Conservation (phyloP, 2,113 vertebrate species). For the Aegotheles bennettii region DNA sequence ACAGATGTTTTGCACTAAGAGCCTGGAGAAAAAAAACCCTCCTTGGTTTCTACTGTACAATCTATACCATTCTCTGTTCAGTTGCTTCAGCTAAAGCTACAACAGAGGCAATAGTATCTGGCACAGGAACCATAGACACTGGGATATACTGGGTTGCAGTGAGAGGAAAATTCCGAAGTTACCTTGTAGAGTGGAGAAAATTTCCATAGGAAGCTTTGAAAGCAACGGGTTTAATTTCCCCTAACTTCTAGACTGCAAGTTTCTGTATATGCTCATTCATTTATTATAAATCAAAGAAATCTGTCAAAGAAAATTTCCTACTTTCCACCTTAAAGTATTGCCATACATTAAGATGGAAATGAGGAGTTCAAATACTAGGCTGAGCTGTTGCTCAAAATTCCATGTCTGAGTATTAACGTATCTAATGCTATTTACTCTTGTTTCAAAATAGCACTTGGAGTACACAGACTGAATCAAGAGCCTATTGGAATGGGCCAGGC, state of each 20-base stretch:
- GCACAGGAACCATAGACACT: background rate
- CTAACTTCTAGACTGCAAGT: background rate
- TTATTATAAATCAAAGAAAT: background rate
- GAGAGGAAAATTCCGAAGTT: background rate
- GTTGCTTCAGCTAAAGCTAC: background rate
- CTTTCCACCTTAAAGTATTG: background rate
- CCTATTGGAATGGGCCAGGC: background rate
- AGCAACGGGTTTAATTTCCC: background rate
- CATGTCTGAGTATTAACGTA: background rate
- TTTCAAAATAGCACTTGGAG: background rate
- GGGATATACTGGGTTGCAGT: background rate
- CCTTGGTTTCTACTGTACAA: background rate
- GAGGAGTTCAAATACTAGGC: background rate
- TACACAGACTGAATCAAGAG: background rate
- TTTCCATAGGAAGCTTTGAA: slow-evolving; percentile 2
- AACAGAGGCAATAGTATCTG: background rate
- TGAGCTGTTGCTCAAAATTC: background rate
- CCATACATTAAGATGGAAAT: background rate
- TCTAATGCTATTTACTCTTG: background rate
- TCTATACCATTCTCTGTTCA: background rate
- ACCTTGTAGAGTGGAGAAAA: background rate
- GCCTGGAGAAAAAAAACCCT: background rate
- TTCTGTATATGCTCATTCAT: background rate
- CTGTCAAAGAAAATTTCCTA: background rate
- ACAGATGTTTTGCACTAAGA: background rate